Evolutionary conservation across 1,140 invertebrate species (phyloP).

Genomic region (Zaprionus capensis): DNA sequence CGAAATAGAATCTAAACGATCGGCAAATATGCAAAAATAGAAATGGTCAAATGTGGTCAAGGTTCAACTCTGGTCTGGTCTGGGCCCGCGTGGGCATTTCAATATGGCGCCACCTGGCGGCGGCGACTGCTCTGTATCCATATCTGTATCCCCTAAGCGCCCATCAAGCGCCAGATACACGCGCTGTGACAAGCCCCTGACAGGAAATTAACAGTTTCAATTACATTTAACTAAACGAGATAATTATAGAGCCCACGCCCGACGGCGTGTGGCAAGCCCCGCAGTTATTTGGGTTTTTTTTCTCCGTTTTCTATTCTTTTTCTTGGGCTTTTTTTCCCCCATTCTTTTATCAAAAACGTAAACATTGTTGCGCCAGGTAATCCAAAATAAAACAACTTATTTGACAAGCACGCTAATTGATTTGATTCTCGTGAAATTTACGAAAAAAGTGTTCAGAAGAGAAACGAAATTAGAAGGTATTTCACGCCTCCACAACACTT

Average conservation of each 20-base stretch:
- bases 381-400: slow-evolving; percentile 73
- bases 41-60: slow-evolving; percentile 51
- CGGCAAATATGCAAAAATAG: slow-evolving; percentile 44
- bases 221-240: slow-evolving; percentile 48
- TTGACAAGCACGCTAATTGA: slow-evolving; percentile 78
- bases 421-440: slow-evolving; percentile 70
- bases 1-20: slow-evolving; percentile 47
- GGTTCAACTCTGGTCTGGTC: slow-evolving; percentile 3
- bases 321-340: slow-evolving; percentile 2
- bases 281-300: slow-evolving; percentile 1
- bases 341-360: slow-evolving; percentile 45
- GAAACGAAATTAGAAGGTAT: slow-evolving; percentile 7
- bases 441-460: background rate
- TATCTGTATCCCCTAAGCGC: slow-evolving; percentile 17
- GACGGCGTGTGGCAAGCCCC: slow-evolving; percentile 61
- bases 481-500: background rate
- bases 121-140: background rate
- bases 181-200: slow-evolving; percentile 39
- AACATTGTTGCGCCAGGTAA: slow-evolving; percentile 62
- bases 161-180: slow-evolving; percentile 20
- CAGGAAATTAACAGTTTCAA: slow-evolving; percentile 63
- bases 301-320: slow-evolving; percentile 3
- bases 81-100: background rate
- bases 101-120: slow-evolving; percentile 13
- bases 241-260: slow-evolving; percentile 29